Conservation (phyloP, 2,797 vertebrate genomes). For the Emys orbicularis region DNA sequence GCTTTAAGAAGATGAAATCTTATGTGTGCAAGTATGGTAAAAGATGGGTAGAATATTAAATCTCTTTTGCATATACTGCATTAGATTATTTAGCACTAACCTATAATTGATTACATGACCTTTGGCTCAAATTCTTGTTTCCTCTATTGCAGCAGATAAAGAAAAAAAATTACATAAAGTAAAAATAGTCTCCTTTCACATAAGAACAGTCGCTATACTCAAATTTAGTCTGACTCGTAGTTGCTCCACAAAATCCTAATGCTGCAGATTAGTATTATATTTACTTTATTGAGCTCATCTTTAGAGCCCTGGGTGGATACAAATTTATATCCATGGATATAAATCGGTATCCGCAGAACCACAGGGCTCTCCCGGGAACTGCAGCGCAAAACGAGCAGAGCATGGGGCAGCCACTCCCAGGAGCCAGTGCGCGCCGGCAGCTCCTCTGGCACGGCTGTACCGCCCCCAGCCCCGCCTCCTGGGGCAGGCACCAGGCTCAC, state of each 20-base stretch:
- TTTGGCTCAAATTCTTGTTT: background rate
- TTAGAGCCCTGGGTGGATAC: too few relatives aligned
- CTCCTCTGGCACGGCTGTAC: too few relatives aligned
- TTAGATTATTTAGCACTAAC: background rate
- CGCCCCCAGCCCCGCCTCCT: too few relatives aligned
- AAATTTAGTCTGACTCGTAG: background rate
- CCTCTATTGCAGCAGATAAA: fast-evolving
- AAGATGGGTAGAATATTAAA: background rate
- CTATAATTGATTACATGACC: background rate
- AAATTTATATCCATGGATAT: too few relatives aligned
- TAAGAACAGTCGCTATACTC: background rate
- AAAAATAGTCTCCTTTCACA: background rate
- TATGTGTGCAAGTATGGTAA: background rate
- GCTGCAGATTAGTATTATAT: background rate
- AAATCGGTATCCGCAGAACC: too few relatives aligned
- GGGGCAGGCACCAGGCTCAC: too few relatives aligned
- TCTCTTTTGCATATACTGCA: background rate
- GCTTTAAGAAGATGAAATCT: background rate
- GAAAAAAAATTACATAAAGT: background rate
- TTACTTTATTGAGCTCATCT: background rate
- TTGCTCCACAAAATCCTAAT: background rate
- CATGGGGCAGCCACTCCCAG: too few relatives aligned
- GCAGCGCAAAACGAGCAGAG: too few relatives aligned
- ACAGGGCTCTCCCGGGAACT: too few relatives aligned
- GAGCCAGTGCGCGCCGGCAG: too few relatives aligned